phyloP scores from a whole-genome alignment of 2,888 invertebrate genomes.

The Agonum fuliginosum region DNA sequence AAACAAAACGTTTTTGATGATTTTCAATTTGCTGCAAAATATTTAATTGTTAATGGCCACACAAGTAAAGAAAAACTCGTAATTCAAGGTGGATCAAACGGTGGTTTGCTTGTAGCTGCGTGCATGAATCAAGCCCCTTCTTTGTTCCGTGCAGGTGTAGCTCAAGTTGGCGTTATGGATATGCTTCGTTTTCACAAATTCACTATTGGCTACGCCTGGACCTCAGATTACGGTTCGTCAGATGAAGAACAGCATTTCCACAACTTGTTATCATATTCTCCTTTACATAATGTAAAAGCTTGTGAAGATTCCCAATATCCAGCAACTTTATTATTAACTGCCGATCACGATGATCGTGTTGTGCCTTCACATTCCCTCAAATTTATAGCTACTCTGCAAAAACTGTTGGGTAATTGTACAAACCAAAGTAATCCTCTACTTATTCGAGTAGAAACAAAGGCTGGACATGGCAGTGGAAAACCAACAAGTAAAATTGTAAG shows the following conservation, averaged over 20 bases:
- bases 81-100: constrained; percentile 97
- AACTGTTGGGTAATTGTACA: constrained; percentile 77
- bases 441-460: constrained; percentile 93
- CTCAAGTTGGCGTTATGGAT: constrained; percentile 93
- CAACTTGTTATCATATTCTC: constrained; percentile 91
- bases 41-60: constrained; percentile 87
- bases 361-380: constrained; percentile 98
- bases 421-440: constrained; percentile 90
- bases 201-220: constrained; percentile 98
- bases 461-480: constrained; percentile 98
- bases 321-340: constrained; percentile 92
- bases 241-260: constrained; percentile 91
- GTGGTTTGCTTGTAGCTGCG: constrained; percentile 96
- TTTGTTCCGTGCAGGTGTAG: constrained; percentile 93
- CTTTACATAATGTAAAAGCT: constrained; percentile 93
- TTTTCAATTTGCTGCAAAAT: constrained; percentile 94
- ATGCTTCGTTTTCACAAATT: constrained; percentile 98
- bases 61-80: constrained; percentile 84
- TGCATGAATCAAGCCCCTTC: constrained; percentile 97
- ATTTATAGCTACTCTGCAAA: constrained; percentile 93
- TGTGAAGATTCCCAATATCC: constrained; percentile 85
- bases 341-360: constrained; percentile 98
- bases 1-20: constrained; percentile 99
- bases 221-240: constrained; percentile 94
- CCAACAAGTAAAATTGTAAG: constrained; percentile 92